Percentiles rank a stretch among this genome's conserved stretches.
Conservation (phyloP, 2,888 invertebrate genomes). For the Melanophora roralis region DNA sequence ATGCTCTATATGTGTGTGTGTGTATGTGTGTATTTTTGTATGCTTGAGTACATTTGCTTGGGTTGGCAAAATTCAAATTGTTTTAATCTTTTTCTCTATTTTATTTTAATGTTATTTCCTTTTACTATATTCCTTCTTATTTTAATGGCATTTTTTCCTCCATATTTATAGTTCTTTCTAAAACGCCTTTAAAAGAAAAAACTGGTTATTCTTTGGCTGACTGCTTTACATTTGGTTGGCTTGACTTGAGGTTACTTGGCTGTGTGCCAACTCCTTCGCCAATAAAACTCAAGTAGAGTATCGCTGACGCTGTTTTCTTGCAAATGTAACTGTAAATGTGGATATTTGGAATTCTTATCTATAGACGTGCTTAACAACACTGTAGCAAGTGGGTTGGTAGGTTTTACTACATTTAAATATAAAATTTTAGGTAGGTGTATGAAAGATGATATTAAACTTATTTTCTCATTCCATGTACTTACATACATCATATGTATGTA, state of each 20-base stretch:
- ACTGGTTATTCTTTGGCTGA: slow-evolving; percentile 57
- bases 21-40: too few relatives aligned
- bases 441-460: background rate
- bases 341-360: background rate
- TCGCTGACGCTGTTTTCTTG: slow-evolving; percentile 26
- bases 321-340: background rate
- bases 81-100: slow-evolving; percentile 66
- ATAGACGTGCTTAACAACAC: background rate
- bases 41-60: too few relatives aligned
- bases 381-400: background rate
- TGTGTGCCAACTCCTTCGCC: slow-evolving; percentile 66
- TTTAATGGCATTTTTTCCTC: background rate
- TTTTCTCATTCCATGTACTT: background rate
- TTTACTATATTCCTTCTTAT: slow-evolving; percentile 31
- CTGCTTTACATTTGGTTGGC: slow-evolving; percentile 61
- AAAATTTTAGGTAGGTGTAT: slow-evolving; percentile 23
- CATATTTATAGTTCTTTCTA: slow-evolving; percentile 59
- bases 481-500: background rate
- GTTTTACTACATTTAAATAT: background rate
- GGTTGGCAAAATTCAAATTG: slow-evolving; percentile 55
- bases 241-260: slow-evolving; percentile 68
- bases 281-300: slow-evolving; percentile 66
- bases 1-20: background rate
- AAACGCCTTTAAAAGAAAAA: slow-evolving; percentile 59
- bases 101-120: slow-evolving; percentile 67